Conservation (phyloP, 1,140 invertebrate species). For the Drosophila hydei region DNA sequence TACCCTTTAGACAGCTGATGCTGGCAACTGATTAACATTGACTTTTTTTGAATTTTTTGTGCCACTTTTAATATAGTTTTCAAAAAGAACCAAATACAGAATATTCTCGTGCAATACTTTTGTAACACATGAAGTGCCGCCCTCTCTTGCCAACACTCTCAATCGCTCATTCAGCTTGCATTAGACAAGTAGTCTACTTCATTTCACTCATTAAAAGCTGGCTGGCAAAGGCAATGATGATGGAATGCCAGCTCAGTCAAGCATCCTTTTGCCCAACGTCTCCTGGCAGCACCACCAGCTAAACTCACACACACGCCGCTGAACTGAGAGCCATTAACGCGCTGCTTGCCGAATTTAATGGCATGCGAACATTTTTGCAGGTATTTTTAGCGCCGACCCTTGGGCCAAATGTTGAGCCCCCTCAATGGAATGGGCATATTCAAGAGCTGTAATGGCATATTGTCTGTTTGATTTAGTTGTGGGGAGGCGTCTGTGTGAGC, state of each 20-base stretch:
- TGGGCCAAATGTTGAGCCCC: constrained; percentile 15
- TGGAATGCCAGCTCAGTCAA: constrained; percentile 50
- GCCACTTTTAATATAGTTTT: too few species aligned
- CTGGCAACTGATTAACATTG: background rate
- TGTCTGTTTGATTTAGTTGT: constrained; percentile 40
- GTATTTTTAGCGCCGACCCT: constrained; percentile 30
- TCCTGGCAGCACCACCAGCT: background rate
- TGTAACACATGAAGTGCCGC: background rate
- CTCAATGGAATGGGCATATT: constrained; percentile 3
- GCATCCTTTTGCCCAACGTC: background rate
- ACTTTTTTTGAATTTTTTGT: too few species aligned
- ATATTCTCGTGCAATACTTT: too few species aligned
- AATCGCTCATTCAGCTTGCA: constrained; percentile 1
- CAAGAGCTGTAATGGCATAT: constrained; percentile 33
- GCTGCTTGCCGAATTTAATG: constrained; percentile 49
- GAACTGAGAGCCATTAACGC: constrained; percentile 42
- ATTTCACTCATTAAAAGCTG: constrained; percentile 64
- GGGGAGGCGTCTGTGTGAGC: background rate
- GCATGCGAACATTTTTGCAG: constrained; percentile 44
- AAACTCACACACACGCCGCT: constrained; percentile 7
- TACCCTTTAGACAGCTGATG: constrained; percentile 10
- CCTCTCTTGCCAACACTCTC: too few species aligned
- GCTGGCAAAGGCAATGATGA: constrained; percentile 43
- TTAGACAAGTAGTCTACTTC: constrained; percentile 59
- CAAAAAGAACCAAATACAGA: too few species aligned